Conservation (phyloP, 2,888 invertebrate species). For the Yponomeuta evonymella region DNA sequence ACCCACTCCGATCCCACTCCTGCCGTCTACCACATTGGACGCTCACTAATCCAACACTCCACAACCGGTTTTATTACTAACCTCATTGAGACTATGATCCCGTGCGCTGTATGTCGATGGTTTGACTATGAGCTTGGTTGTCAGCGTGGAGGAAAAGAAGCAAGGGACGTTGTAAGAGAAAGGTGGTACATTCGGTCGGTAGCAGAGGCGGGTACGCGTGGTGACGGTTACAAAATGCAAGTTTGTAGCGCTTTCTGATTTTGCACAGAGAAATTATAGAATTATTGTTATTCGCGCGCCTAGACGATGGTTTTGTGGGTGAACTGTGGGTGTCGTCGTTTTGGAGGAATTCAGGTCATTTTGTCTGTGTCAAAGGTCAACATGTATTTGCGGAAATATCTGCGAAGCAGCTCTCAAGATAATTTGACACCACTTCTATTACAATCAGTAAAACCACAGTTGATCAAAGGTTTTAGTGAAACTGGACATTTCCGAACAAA, state of each 20-base stretch:
- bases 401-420: too few relatives aligned
- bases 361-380: not conserved
- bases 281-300: constrained; percentile 35
- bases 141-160: constrained; percentile 13
- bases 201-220: not conserved
- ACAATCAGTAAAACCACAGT: too few relatives aligned
- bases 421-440: too few relatives aligned
- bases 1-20: constrained; percentile 43
- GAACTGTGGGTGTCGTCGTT: constrained; percentile 33
- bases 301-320: constrained; percentile 60
- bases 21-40: not conserved
- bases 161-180: constrained; percentile 31
- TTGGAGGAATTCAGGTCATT: not conserved
- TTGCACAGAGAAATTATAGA: constrained; percentile 53
- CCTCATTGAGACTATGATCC: constrained; percentile 43
- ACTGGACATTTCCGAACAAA: too few relatives aligned
- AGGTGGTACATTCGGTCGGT: constrained; percentile 7
- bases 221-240: constrained; percentile 26
- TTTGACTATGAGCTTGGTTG: constrained; percentile 29
- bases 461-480: too few relatives aligned
- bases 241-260: constrained; percentile 72
- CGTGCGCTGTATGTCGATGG: constrained; percentile 26
- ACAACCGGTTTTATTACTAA: constrained; percentile 51
- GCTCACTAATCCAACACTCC: constrained; percentile 46
- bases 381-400: too few relatives aligned